These are phyloP conservation scores for Pegoplata infirma DNA, from an alignment of 2,888 invertebrate species.

Conservation along the genomic window DNA sequence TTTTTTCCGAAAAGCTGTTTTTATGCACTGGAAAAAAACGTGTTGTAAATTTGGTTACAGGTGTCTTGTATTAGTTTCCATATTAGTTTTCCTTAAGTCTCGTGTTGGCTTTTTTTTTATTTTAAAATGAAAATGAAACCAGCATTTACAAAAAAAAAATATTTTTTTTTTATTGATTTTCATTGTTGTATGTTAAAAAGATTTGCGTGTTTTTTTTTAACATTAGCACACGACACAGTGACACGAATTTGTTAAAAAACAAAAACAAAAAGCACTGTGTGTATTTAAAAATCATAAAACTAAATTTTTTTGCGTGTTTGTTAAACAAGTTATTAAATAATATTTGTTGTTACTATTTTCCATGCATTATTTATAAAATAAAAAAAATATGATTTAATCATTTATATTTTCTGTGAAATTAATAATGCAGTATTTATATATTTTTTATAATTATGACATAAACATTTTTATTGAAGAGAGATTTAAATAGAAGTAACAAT, in stretches of 20 bases:
- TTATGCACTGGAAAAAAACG: too few relatives aligned
- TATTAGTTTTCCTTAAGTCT: background rate
- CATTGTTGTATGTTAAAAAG: background rate
- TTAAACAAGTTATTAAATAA: constrained; percentile 45
- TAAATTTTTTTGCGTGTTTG: constrained; percentile 41
- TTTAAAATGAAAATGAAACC: constrained; percentile 17
- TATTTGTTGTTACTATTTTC: background rate
- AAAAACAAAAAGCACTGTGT: background rate
- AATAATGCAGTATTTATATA: too few relatives aligned
- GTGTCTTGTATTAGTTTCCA: background rate
- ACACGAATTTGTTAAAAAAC: constrained; percentile 55
- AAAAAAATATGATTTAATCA: constrained; percentile 26
- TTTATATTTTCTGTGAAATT: too few relatives aligned
- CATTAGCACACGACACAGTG: constrained; percentile 61
- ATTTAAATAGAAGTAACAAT: too few relatives aligned
- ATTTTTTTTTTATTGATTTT: constrained; percentile 39
- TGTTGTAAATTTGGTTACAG: too few relatives aligned
- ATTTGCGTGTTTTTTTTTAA: constrained; percentile 7
- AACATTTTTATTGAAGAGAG: too few relatives aligned
- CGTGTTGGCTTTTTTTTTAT: background rate
- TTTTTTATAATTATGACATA: too few relatives aligned
- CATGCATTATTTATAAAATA: constrained; percentile 6
- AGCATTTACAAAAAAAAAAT: background rate
- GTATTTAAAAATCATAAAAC: background rate
- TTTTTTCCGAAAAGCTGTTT: too few relatives aligned